Percentiles rank a stretch among this genome's conserved stretches.
These are phyloP conservation scores for Drosophila chauvacae DNA, from an alignment of 1,140 invertebrate species.

Conservation along the genomic window DNA sequence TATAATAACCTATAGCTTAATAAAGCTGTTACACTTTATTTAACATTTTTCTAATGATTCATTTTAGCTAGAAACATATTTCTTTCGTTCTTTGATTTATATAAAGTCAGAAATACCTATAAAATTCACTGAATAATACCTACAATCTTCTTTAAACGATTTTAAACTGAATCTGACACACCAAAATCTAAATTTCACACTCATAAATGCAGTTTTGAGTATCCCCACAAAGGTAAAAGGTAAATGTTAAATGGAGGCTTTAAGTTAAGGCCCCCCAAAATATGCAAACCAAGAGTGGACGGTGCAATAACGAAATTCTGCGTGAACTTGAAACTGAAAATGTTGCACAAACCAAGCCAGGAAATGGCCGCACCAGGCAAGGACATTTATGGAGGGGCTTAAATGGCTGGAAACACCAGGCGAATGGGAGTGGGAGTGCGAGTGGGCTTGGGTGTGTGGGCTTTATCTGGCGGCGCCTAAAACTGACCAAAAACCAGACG, in stretches of 20 bases:
- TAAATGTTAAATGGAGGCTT: not conserved
- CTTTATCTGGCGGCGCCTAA: conserved; percentile 70
- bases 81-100: not conserved
- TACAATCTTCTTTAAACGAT: not conserved
- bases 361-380: conserved; percentile 41
- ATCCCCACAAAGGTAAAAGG: not conserved
- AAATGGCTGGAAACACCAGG: conserved; percentile 7
- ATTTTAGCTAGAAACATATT: not conserved
- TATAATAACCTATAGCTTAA: not conserved
- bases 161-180: not conserved
- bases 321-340: conserved; percentile 58
- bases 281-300: not conserved
- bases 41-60: not conserved
- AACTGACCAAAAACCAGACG: conserved; percentile 67
- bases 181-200: not conserved
- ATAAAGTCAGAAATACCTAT: no score
- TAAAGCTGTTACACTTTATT: not conserved
- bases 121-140: not conserved
- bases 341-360: conserved; percentile 30
- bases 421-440: not conserved
- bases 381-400: conserved; percentile 38
- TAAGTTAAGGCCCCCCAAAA: conserved; percentile 7
- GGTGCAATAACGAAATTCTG: conserved; percentile 14
- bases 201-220: not conserved
- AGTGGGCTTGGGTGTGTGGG: conserved; percentile 1